Evolutionary conservation across 2,113 vertebrate genomes (phyloP).

Genomic region (Apodemus sylvaticus): DNA sequence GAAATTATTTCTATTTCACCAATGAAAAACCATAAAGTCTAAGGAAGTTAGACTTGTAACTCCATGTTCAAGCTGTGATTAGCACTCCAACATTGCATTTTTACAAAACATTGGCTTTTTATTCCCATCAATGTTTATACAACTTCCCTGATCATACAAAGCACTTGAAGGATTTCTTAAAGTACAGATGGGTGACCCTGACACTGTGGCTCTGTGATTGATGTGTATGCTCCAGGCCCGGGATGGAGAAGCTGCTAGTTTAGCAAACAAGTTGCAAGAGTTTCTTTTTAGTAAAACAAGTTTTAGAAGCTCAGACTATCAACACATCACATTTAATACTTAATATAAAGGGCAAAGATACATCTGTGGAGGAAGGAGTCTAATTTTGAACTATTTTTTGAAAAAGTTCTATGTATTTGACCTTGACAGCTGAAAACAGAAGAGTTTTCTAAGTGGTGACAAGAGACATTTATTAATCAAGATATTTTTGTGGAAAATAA

Average conservation of each 20-base stretch:
- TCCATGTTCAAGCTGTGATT: not conserved
- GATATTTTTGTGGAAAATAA: not conserved
- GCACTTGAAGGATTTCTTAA: not conserved
- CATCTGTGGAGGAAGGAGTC: not conserved
- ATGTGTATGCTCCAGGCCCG: not conserved
- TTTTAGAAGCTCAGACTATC: not conserved
- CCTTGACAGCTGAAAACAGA: not conserved
- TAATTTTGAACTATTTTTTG: not conserved
- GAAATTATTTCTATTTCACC: not conserved
- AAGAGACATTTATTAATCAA: not conserved
- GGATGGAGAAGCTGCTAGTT: not conserved
- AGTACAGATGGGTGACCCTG: not conserved
- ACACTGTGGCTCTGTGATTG: not conserved
- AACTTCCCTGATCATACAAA: not conserved
- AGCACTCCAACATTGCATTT: not conserved
- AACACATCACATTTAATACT: not conserved
- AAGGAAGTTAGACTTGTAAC: not conserved
- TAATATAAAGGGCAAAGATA: not conserved
- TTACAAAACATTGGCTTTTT: not conserved
- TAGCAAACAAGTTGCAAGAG: not conserved
- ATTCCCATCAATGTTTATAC: not conserved
- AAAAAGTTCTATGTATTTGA: constrained; percentile 16
- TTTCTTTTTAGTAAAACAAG: not conserved
- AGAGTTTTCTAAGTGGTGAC: not conserved
- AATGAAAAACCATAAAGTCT: not conserved